Percentiles rank a stretch among this genome's conserved stretches.
phyloP scores from a whole-genome alignment of 2,888 invertebrate species.

The Acronicta leporina region DNA sequence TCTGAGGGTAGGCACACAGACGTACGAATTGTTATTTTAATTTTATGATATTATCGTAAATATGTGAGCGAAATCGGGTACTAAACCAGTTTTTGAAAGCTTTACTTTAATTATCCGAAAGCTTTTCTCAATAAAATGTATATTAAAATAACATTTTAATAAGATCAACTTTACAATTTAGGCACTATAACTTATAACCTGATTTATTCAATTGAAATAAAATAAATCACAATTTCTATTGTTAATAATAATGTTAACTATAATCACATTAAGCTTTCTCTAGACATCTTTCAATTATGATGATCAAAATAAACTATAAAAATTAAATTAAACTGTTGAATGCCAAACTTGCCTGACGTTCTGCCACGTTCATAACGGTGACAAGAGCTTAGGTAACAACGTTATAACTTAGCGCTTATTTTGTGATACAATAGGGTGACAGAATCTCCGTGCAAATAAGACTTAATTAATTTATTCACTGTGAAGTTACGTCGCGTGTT shows the following conservation, averaged over 20 bases:
- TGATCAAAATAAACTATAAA: slow-evolving; percentile 35
- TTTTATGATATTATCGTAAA: slow-evolving; percentile 1
- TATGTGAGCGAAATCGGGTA: neutral
- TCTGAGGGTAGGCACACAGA: neutral
- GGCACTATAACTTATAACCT: neutral
- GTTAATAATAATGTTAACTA: slow-evolving; percentile 7
- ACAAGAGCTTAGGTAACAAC: slow-evolving; percentile 56
- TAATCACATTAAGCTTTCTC: slow-evolving; percentile 10
- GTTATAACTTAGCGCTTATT: slow-evolving; percentile 62
- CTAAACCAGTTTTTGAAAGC: neutral
- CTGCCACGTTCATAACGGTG: slow-evolving; percentile 34
- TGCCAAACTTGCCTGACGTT: slow-evolving; percentile 18
- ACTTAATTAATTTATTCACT: slow-evolving; percentile 81
- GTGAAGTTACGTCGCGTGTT: slow-evolving; percentile 81
- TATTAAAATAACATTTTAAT: neutral
- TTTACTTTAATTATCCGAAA: neutral
- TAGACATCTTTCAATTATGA: slow-evolving; percentile 12
- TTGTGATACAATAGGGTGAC: slow-evolving; percentile 63
- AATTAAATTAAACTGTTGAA: slow-evolving; percentile 36
- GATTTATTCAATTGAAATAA: slow-evolving; percentile 9
- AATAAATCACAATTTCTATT: slow-evolving; percentile 5
- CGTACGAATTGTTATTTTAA: slow-evolving; percentile 5
- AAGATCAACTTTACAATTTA: slow-evolving; percentile 3
- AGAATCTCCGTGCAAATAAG: slow-evolving; percentile 71
- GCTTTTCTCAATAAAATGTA: slow-evolving; percentile 1